These are phyloP conservation scores for Odocoileus virginianus DNA, from an alignment of 2,113 vertebrate species.

Conservation along the genomic window DNA sequence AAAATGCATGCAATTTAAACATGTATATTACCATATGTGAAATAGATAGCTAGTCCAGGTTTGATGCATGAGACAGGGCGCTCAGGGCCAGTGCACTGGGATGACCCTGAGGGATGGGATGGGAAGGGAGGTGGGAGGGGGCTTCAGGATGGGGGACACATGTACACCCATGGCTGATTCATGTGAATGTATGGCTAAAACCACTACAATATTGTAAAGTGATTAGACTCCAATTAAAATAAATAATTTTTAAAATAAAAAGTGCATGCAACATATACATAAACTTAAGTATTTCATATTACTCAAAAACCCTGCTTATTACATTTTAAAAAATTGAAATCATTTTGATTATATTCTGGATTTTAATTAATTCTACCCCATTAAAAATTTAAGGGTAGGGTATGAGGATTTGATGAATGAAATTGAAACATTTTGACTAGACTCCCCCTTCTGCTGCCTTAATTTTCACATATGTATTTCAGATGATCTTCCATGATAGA, in stretches of 20 bases:
- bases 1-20: neutral
- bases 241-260: neutral
- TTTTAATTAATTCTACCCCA: neutral
- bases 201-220: neutral
- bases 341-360: neutral
- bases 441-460: neutral
- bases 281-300: neutral
- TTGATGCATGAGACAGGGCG: accelerated
- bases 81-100: neutral
- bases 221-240: neutral
- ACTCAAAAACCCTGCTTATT: neutral
- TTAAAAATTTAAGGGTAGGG: neutral
- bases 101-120: neutral
- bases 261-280: neutral
- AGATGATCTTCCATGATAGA: neutral
- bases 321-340: neutral
- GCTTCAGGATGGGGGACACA: neutral
- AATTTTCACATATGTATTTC: neutral
- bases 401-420: neutral
- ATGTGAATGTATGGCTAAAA: neutral
- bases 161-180: neutral
- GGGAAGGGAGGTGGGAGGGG: neutral
- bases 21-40: neutral
- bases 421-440: neutral
- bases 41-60: neutral